Percentiles rank a stretch among this genome's conserved stretches.
phyloP scores from a whole-genome alignment of 2,113 vertebrate species.

The Mola mola region DNA sequence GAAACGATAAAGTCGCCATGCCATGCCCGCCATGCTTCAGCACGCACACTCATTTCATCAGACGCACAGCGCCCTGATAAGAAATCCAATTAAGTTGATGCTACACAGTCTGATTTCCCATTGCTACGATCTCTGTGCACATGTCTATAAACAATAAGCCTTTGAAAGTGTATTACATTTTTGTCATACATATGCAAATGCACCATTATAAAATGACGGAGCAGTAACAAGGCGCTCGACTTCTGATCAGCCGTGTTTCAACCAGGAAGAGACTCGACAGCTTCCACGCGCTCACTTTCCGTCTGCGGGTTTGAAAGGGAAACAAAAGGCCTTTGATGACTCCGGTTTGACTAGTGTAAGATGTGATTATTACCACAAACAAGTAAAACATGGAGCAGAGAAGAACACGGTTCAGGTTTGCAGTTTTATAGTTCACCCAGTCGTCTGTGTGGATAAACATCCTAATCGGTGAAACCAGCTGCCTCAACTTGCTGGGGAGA shows the following conservation, averaged over 20 bases:
- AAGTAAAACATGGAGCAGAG: background rate
- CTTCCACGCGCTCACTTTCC: slow-evolving; percentile 30
- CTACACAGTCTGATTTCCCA: slow-evolving; percentile 53
- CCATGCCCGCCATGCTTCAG: too few species aligned
- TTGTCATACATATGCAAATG: slow-evolving; percentile 78
- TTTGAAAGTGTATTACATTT: slow-evolving; percentile 60
- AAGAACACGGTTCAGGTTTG: background rate
- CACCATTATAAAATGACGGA: slow-evolving; percentile 47
- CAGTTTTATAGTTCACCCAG: background rate
- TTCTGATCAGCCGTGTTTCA: slow-evolving; percentile 47
- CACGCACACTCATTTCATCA: slow-evolving; percentile 45
- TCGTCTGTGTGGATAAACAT: slow-evolving; percentile 23
- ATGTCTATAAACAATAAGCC: slow-evolving; percentile 72
- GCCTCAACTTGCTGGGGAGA: slow-evolving; percentile 20
- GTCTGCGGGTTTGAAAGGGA: slow-evolving; percentile 33
- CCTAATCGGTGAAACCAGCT: slow-evolving; percentile 21
- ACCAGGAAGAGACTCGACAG: slow-evolving; percentile 20
- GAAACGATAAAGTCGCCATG: too few species aligned
- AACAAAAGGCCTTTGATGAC: slow-evolving; percentile 31
- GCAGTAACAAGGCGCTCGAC: slow-evolving; percentile 22
- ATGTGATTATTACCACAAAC: slow-evolving; percentile 40
- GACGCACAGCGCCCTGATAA: slow-evolving; percentile 69
- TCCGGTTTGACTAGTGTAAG: slow-evolving; percentile 26
- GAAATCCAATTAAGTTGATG: slow-evolving; percentile 77
- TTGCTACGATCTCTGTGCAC: slow-evolving; percentile 64